Evolutionary conservation across 2,113 vertebrate species (phyloP), one percentile per base, ranked within the genome.

Genomic region (Prionailurus viverrinus): DNA sequence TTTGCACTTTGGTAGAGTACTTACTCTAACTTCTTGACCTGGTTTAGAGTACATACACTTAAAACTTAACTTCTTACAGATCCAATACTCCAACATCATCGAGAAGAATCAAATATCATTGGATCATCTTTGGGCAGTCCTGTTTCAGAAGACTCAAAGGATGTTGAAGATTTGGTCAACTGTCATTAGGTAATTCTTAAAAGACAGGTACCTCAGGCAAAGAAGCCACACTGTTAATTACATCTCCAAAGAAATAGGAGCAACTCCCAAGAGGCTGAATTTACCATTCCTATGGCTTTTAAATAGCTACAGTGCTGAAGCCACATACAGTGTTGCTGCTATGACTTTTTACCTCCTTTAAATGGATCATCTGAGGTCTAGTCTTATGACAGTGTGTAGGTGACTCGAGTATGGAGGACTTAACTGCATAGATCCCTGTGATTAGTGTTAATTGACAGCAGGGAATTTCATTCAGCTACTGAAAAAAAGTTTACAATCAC

Each of bases 21-120:
- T 84, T 96, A 81, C 8, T 91, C 15, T 65, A 88, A 82, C 81
- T 85, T 94, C 19, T 71, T 89, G 73, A 45, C 13, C 25, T 92
- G 65, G 53, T 29, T 69, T 95, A 71, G 45, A 88, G 3, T 79
- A 79, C 4, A 55, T 39, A 58, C 25, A 58, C 73, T 83, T 97
- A 45, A 94, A 58, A 65, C 51, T 31, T 81, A 11, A 98, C 94
- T 96, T 69, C 61, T 98, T 98, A 58, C 98, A 99, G 99, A 99
- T 99, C 99, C 99, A 33, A 99, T 99, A 98, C 98, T 99, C 25
- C 99, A 99, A 61, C 99, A 99, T 96, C 99, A 99, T 65, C 99
- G 98, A 93, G 99, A 99, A 81, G 99, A 98, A 65, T 99, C 99
- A 11, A 99, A 99, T 97, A 98, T 99, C 39, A 99, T 99, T 96